Evolutionary conservation across 1,140 invertebrate genomes (phyloP), one percentile per base, ranked within the genome.

Genomic region (Venturia canescens): DNA sequence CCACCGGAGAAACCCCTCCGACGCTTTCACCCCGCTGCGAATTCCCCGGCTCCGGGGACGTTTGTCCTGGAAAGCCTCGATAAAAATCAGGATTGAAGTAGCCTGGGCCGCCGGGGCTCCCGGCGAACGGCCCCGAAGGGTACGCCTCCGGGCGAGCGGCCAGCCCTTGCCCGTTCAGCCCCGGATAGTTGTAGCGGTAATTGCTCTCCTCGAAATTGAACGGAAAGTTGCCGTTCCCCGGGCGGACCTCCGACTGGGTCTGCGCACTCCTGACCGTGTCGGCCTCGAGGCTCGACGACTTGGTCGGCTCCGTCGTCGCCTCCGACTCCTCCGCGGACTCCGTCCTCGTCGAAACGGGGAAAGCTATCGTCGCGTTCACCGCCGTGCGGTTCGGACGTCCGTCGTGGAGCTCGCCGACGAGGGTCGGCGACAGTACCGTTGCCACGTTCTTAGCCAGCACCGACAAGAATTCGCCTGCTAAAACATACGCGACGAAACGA

Each of bases 391-490:
- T 84, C 0, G 70, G 15, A n/a, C 72, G 82, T 0, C 71, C 48
- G 11, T 34, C 66, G 9, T 83, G 83, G 15, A 82, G 18, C 15
- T 89, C 86, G 16, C 71, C 70, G 1, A 85, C 53, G 15, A 89
- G 76, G 5, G 80, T 82, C 0, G 88, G 83, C 0, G 83, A 87
- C 1, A 89, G 23, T 0, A 86, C 81, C 0, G 86, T 82, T 2
- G 83, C 87, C 6, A 89, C 75, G 26, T 87, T 85, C 44, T 81
- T 86, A 2, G 87, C 83, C 21, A 89, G 83, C 18, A 84, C 83
- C n/a, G 84, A 80, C 60, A 89, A 57, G n/a, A 83, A 81, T 38
- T 88, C 86, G 4, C 87, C 60, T 66, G 70, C 88, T 88, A 48
- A 13, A 21, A 77, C 18, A 13, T 74, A 83, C 21, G 27, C 50